Conservation (phyloP, 1,140 invertebrate species). For the Manduca sexta region DNA sequence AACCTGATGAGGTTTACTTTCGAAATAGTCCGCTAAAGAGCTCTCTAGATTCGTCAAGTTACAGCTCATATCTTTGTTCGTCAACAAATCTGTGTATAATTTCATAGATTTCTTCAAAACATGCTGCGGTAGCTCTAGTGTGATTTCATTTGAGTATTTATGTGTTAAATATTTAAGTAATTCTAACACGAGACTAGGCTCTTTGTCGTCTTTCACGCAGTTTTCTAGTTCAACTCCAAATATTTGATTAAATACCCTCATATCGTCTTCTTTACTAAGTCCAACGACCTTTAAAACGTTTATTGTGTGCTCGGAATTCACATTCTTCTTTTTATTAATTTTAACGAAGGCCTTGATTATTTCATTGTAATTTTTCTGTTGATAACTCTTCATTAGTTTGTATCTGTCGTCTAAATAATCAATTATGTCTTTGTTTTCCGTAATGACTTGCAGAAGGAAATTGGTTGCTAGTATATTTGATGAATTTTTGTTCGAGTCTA, state of each 20-base stretch:
- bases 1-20: slow-evolving; percentile 74
- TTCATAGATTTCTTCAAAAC: slow-evolving; percentile 39
- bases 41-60: slow-evolving; percentile 72
- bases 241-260: slow-evolving; percentile 44
- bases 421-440: slow-evolving; percentile 41
- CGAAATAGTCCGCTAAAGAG: slow-evolving; percentile 72
- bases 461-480: slow-evolving; percentile 57
- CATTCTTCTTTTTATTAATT: slow-evolving; percentile 52
- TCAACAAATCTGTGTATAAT: slow-evolving; percentile 55
- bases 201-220: slow-evolving; percentile 59
- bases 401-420: slow-evolving; percentile 45
- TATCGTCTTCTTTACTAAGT: slow-evolving; percentile 46
- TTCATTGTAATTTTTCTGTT: slow-evolving; percentile 60
- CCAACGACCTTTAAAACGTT: slow-evolving; percentile 48
- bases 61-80: slow-evolving; percentile 44
- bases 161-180: slow-evolving; percentile 51
- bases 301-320: slow-evolving; percentile 41
- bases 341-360: slow-evolving; percentile 64
- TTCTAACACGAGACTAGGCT: slow-evolving; percentile 55
- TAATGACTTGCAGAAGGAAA: slow-evolving; percentile 62
- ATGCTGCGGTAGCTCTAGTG: slow-evolving; percentile 35
- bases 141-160: slow-evolving; percentile 46
- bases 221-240: slow-evolving; percentile 36
- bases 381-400: slow-evolving; percentile 54
- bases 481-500: slow-evolving; percentile 50